Conservation (phyloP, 2,113 vertebrate species). For the Pseudopodoces humilis region DNA sequence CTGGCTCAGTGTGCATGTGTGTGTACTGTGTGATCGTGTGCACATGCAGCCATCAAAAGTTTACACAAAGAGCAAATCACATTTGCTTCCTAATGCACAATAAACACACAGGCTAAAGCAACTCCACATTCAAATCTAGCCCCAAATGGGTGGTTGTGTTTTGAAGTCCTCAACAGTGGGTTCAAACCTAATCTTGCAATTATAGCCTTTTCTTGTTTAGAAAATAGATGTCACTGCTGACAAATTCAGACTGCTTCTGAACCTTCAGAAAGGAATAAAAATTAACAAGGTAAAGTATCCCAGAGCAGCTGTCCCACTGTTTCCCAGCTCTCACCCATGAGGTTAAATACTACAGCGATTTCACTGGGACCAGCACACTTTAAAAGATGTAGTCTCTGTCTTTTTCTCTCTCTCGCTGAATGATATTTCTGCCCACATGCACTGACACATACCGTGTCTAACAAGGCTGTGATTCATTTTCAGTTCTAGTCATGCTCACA, state of each 20-base stretch:
- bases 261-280: slow-evolving; percentile 29
- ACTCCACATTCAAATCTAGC: slow-evolving; percentile 5
- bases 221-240: background rate
- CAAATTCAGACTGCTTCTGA: background rate
- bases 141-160: slow-evolving; percentile 5
- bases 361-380: slow-evolving; percentile 12
- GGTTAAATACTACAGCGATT: background rate
- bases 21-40: background rate
- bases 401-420: slow-evolving; percentile 29
- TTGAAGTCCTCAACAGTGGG: background rate
- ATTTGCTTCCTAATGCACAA: background rate
- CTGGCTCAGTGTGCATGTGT: background rate
- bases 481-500: slow-evolving; percentile 63
- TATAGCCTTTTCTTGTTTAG: slow-evolving; percentile 16
- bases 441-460: slow-evolving; percentile 68
- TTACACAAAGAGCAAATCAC: background rate
- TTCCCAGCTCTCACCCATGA: background rate
- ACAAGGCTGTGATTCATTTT: slow-evolving; percentile 72
- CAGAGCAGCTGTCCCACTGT: background rate
- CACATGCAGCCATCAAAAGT: background rate
- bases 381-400: slow-evolving; percentile 29
- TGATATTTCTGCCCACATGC: slow-evolving; percentile 71
- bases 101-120: background rate
- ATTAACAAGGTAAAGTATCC: background rate
- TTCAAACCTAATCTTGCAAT: slow-evolving; percentile 17